phyloP scores from a whole-genome alignment of 2,113 vertebrate species.

The Nothobranchius furzeri region DNA sequence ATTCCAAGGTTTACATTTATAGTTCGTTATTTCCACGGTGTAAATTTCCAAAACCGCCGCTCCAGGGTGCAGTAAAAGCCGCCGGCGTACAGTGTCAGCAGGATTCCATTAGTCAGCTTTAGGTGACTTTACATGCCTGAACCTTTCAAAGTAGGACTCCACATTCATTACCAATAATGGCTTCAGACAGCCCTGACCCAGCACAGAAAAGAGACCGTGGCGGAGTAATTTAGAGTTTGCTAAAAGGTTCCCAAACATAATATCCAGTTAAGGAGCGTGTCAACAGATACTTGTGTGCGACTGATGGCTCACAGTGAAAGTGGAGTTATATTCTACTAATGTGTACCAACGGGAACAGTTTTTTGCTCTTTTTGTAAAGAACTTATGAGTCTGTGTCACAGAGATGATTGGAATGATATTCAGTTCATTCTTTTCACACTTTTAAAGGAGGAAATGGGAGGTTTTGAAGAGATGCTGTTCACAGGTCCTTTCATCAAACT shows the following conservation, averaged over 20 bases:
- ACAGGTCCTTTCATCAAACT: not conserved
- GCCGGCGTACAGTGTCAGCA: conserved; percentile 72
- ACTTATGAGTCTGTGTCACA: conserved; percentile 50
- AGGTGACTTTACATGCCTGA: conserved; percentile 82
- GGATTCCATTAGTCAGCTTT: conserved; percentile 84
- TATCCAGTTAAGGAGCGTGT: conserved; percentile 86
- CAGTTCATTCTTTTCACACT: conserved; percentile 19
- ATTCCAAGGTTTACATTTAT: conserved; percentile 75
- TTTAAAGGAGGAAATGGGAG: not conserved
- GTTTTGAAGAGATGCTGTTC: conserved; percentile 16
- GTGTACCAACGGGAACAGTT: conserved; percentile 74
- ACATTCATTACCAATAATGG: conserved; percentile 85
- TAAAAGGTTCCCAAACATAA: conserved; percentile 84
- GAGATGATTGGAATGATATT: conserved; percentile 40
- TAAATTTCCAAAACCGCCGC: conserved; percentile 69
- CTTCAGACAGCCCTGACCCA: conserved; percentile 80
- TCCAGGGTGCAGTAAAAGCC: conserved; percentile 75
- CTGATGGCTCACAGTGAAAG: conserved; percentile 72
- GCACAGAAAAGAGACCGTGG: conserved; percentile 74
- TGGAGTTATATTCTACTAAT: conserved; percentile 74
- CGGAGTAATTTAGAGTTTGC: conserved; percentile 82
- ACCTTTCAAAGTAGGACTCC: conserved; percentile 85
- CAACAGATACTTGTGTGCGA: conserved; percentile 84
- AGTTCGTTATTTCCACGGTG: conserved; percentile 71
- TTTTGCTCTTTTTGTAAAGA: conserved; percentile 65